Conservation (phyloP, 2,797 vertebrate genomes). For the Loris lydekkerianus region DNA sequence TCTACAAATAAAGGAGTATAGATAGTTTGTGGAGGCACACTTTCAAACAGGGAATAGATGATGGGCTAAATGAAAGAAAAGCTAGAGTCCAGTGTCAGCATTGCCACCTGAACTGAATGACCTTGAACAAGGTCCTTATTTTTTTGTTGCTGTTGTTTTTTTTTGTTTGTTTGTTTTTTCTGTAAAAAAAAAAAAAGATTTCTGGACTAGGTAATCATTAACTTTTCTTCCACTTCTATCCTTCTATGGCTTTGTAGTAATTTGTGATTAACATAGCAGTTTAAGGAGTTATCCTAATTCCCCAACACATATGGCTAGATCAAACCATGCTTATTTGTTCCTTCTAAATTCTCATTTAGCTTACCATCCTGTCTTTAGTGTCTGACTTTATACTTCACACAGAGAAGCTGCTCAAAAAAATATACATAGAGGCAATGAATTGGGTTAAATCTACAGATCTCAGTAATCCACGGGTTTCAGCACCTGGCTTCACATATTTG, state of each 20-base stretch:
- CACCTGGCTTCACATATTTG: constrained; percentile 5
- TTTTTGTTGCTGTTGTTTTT: not conserved
- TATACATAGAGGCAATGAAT: not conserved
- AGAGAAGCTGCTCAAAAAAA: not conserved
- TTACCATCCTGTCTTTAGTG: not conserved
- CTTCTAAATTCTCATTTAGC: not conserved
- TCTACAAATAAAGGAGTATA: not conserved
- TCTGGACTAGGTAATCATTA: not conserved
- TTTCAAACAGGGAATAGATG: not conserved
- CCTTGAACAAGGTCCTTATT: not conserved
- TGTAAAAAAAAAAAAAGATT: not conserved
- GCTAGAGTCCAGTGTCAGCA: not conserved
- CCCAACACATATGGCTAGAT: not conserved
- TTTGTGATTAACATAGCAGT: not conserved
- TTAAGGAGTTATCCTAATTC: not conserved
- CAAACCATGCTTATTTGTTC: not conserved
- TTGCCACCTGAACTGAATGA: not conserved
- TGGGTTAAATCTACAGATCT: constrained; percentile 9
- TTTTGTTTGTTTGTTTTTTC: not conserved
- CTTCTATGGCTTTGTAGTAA: not conserved
- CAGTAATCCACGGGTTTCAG: not conserved
- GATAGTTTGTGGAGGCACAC: not conserved
- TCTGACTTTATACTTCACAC: not conserved
- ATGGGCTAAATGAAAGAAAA: constrained; percentile 1
- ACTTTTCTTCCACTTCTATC: constrained; percentile 5